Evolutionary conservation across 2,888 invertebrate species (phyloP).

Genomic region (Byasa hedistus): DNA sequence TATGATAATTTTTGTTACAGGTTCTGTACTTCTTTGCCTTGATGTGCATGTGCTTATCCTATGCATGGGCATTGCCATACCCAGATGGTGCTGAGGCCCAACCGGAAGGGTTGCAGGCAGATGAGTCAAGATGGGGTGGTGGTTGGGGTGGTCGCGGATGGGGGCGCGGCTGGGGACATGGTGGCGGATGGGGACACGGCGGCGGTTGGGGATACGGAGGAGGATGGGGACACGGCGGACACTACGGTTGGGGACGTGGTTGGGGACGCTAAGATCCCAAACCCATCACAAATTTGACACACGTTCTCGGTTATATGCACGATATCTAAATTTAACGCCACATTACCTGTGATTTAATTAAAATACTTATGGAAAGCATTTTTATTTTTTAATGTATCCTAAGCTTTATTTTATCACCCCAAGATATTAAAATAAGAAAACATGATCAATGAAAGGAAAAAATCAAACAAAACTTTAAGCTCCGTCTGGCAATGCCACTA

Average conservation of each 20-base stretch:
- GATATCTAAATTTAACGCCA: not conserved
- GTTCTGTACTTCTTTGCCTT: conserved; percentile 46
- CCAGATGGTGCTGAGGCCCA: conserved; percentile 26
- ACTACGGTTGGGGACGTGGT: conserved; percentile 13
- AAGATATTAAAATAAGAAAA: no score
- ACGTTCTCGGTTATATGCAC: not conserved
- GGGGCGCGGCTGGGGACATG: conserved; percentile 18
- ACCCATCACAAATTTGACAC: not conserved
- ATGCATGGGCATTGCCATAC: conserved; percentile 47
- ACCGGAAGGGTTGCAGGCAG: conserved; percentile 27
- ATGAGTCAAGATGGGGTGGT: conserved; percentile 27
- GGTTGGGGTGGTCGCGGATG: conserved; percentile 27
- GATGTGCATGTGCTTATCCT: conserved; percentile 51
- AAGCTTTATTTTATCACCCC: not conserved
- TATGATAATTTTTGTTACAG: no score
- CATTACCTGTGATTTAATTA: not conserved
- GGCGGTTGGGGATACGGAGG: conserved; percentile 30
- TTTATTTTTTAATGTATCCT: not conserved
- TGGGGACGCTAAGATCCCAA: not conserved
- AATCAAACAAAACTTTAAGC: no score
- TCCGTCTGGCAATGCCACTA: no score
- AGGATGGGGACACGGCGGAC: conserved; percentile 17
- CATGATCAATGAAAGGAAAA: no score
- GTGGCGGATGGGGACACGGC: conserved; percentile 26
- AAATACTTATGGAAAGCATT: not conserved